Evolutionary conservation across 2,797 vertebrate species (phyloP), one percentile per base, ranked within the genome.

Genomic region (Smutsia gigantea): DNA sequence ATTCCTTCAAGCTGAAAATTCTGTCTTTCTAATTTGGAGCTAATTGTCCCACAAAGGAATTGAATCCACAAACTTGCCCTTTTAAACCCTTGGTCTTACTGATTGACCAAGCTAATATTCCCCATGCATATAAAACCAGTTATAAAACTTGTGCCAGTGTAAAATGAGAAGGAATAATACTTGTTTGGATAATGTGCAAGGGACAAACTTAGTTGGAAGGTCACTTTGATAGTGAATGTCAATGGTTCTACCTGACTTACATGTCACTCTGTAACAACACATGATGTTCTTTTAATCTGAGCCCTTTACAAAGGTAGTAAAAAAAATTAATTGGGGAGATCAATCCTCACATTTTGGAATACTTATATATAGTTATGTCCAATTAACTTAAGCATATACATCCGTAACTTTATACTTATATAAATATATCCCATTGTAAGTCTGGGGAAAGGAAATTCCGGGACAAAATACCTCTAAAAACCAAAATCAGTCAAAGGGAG

Each of bases 1-100:
- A 75, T 92, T 91, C 64, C 46, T 94, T 89, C 59, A 82, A 96
- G 51, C 57, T 94, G 53, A 74, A 89, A 87, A 91, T 88, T 19
- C 8, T 86, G 1, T 75, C 59, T 49, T 93, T 94, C 75, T 79
- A 55, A 87, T 89, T 86, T 91, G 75, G n/a, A 71, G 85, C 19
- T 83, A 78, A 79, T 81, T 94, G 71, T 21, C 25, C 37, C 42
- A 79, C 18, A 29, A 31, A 57, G 31, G n/a, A 93, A 81, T 19
- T 89, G 74, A 91, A 88, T 86, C 31, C 21, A 88, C 29, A 87
- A 5, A 66, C 25, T 79, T 66, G 23, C 34, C 31, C 63, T 87
- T 95, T 93, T 77, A 97, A 94, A 46, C 21, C n/a, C 7, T 78
- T 69, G 25, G 4, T 91, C 79, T 89, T 92, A 95, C 53, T 19